Percentiles rank a stretch among this genome's conserved stretches.
phyloP scores from a whole-genome alignment of 2,113 vertebrate genomes.

The Geococcyx californianus region DNA sequence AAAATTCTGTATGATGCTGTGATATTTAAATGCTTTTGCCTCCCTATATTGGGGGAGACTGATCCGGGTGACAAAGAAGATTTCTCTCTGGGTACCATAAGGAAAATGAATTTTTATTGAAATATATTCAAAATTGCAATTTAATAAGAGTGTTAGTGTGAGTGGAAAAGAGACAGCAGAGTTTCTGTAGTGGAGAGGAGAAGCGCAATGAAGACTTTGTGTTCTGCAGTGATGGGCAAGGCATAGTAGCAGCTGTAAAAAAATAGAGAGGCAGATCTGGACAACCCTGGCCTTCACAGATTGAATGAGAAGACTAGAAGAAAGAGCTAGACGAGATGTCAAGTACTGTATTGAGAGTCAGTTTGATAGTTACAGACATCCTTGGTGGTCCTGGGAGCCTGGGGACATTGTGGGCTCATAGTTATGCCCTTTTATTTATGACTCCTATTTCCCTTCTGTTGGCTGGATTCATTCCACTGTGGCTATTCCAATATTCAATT shows the following conservation, averaged over 20 bases:
- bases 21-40: not conserved
- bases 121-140: not conserved
- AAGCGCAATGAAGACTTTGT: not conserved
- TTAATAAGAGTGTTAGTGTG: not conserved
- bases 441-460: not conserved
- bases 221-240: not conserved
- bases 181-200: not conserved
- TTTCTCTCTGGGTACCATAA: not conserved
- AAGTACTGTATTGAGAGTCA: not conserved
- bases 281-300: not conserved
- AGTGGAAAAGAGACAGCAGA: not conserved
- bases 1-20: not conserved
- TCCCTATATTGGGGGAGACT: not conserved
- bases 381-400: slow-evolving; percentile 14
- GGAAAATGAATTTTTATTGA: not conserved
- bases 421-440: slow-evolving; percentile 27
- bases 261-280: not conserved
- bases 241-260: not conserved
- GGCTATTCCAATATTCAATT: not conserved
- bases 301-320: not conserved
- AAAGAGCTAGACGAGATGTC: not conserved
- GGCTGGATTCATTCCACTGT: not conserved
- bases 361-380: not conserved
- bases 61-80: not conserved
- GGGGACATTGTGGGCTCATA: not conserved